Percentiles rank a stretch among this genome's conserved stretches.
Conservation (phyloP, 2,888 invertebrate species). For the Nemapogon koenigi region DNA sequence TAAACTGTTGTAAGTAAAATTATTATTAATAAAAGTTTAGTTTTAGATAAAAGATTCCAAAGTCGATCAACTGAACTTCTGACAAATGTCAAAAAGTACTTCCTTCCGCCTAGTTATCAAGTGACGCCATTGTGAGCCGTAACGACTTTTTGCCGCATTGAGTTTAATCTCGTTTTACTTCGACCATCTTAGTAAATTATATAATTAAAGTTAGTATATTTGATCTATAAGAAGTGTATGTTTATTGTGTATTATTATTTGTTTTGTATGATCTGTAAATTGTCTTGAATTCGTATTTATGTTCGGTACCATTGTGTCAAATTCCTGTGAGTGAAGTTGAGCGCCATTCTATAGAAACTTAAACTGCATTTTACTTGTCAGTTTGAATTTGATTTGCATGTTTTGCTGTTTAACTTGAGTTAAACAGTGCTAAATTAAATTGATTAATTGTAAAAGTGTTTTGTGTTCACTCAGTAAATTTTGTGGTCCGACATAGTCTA, state of each 20-base stretch:
- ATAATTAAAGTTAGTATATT: conserved; percentile 17
- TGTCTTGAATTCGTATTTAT: conserved; percentile 39
- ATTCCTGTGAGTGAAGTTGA: conserved; percentile 72
- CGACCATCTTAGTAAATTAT: conserved; percentile 67
- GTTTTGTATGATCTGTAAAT: conserved; percentile 37
- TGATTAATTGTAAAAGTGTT: too few relatives aligned
- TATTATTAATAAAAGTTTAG: too few relatives aligned
- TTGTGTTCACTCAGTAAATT: too few relatives aligned
- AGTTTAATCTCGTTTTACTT: conserved; percentile 74
- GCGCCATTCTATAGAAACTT: conserved; percentile 68
- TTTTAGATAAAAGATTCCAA: too few relatives aligned
- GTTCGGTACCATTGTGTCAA: conserved; percentile 70
- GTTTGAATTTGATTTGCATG: conserved; percentile 5
- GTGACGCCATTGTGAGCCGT: conserved; percentile 87
- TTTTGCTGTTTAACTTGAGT: not conserved
- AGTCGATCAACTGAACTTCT: too few relatives aligned
- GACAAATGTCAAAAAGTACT: conserved; percentile 28
- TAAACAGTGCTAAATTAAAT: not conserved
- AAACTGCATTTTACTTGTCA: conserved; percentile 27
- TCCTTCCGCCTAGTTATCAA: conserved; percentile 63
- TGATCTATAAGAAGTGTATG: conserved; percentile 52
- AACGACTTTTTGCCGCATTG: conserved; percentile 72
- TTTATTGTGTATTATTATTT: conserved; percentile 53
- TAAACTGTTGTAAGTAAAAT: too few relatives aligned
- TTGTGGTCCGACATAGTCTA: too few relatives aligned